These are phyloP conservation scores for Stramonita haemastoma DNA, from an alignment of 2,888 invertebrate genomes.

Conservation along the genomic window DNA sequence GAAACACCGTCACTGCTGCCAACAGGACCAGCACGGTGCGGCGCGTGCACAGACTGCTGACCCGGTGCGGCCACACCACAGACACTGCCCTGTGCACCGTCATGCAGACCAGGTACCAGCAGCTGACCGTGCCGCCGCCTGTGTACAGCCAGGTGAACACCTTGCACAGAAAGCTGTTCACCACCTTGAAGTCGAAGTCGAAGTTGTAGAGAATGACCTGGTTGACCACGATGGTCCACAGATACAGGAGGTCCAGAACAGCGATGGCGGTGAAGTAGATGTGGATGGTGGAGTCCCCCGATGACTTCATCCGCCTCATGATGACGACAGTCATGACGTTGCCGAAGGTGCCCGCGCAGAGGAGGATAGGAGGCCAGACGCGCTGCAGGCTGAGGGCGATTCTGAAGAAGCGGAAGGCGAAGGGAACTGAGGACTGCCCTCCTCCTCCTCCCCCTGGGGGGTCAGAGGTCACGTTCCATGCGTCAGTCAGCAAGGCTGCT, in stretches of 20 bases:
- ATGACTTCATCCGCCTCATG: neutral
- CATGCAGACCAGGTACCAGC: conserved; percentile 15
- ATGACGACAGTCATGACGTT: conserved; percentile 14
- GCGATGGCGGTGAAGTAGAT: neutral
- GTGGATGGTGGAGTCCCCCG: neutral
- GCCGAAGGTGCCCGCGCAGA: neutral
- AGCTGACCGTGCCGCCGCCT: neutral
- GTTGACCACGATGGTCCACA: neutral
- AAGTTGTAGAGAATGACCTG: neutral
- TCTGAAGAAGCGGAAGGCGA: too few species aligned
- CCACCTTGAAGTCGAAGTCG: neutral
- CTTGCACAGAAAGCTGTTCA: neutral
- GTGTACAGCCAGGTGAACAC: neutral
- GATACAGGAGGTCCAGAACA: neutral
- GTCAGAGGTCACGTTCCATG: too few species aligned
- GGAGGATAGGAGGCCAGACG: neutral
- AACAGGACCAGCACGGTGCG: neutral
- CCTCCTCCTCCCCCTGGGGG: too few species aligned
- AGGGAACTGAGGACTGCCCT: too few species aligned
- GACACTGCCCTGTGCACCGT: conserved; percentile 23
- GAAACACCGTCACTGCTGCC: neutral
- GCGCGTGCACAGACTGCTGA: conserved; percentile 13
- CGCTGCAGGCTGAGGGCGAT: neutral
- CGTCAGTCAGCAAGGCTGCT: too few species aligned
- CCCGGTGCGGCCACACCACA: conserved; percentile 26